Base-by-base conservation (phyloP, 2,113 vertebrate species). In the Anarhynchus alexandrinus region DNA sequence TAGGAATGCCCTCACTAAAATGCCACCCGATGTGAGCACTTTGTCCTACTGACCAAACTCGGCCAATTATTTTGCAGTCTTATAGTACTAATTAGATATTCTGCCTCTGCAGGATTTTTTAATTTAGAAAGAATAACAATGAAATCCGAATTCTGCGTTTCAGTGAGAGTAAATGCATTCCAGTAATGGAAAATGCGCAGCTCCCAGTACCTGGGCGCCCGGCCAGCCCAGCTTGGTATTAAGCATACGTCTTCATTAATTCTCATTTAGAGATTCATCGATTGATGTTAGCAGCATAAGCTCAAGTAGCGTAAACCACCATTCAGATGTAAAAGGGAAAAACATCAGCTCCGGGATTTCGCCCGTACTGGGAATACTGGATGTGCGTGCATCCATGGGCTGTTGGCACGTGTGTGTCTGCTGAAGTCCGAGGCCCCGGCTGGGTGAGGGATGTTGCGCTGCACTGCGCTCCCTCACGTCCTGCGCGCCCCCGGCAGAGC, bases 201-300 rank as follows among this genome's bases (percentile, higher is more conserved):
- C 40, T 94, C 74, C 86, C 55, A 12, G 15, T 30, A 73, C 42
- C 61, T 58, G 86, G 92, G 88, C 79, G 71, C n/a, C 32, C 3
- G 0, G 85, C 96, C 93, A 97, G 91, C 43, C 42, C 88, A 52
- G 69, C 81, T 65, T 82, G 54, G 42, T 83, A 52, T 84, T 67
- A 49, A 86, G n/a, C 80, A 82, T 57, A 43, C 64, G 45, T 94
- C 90, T 90, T 94, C 90, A 93, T 96, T 94, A 94, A 71, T 84
- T 88, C 90, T 70, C 67, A 64, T 82, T 86, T 82, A 82, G 64
- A 90, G 69, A 49, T 40, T 19, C 87, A 83, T 76, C 21, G 32
- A 54, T 57, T 51, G 79, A 42, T 55, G 43, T 54, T 51, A 58
- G 74, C 82, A 86, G 54, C 2, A 0, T 66, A 86, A 70, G 30